These are phyloP conservation scores for Arctocebus calabarensis DNA, from an alignment of 2,797 vertebrate genomes.

Conservation along the genomic window DNA sequence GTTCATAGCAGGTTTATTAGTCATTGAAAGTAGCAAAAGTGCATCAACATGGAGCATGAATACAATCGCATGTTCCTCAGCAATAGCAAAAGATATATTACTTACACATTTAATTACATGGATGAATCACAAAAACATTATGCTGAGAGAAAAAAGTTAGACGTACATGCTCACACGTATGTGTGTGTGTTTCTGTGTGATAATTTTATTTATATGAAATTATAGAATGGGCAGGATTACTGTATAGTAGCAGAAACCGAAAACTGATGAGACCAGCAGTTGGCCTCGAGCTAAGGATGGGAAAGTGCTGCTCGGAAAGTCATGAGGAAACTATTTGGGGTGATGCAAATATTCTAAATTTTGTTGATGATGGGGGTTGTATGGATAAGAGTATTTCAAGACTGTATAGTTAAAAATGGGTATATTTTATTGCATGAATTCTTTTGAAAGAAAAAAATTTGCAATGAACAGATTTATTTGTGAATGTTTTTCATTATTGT, in stretches of 20 bases:
- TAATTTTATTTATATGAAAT: not conserved
- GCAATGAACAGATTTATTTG: not conserved
- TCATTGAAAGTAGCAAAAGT: not conserved
- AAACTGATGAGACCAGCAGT: not conserved
- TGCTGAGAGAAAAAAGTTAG: not conserved
- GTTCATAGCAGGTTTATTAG: not conserved
- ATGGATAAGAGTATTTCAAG: not conserved
- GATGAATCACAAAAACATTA: not conserved
- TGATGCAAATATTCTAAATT: slow-evolving; percentile 1
- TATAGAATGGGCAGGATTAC: not conserved
- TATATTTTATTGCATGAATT: not conserved
- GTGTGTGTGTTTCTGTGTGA: too few relatives aligned
- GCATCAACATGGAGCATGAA: not conserved
- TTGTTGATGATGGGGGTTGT: not conserved
- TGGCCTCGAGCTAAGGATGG: not conserved
- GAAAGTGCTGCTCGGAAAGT: not conserved
- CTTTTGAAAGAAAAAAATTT: not conserved
- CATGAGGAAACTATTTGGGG: not conserved
- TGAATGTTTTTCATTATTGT: not conserved
- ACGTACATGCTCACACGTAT: too few relatives aligned
- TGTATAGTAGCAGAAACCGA: not conserved
- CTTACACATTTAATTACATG: not conserved
- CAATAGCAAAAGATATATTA: not conserved
- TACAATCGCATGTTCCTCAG: not conserved
- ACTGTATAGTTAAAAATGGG: not conserved